phyloP scores from a whole-genome alignment of 2,113 vertebrate genomes.

The Dicentrarchus labrax region DNA sequence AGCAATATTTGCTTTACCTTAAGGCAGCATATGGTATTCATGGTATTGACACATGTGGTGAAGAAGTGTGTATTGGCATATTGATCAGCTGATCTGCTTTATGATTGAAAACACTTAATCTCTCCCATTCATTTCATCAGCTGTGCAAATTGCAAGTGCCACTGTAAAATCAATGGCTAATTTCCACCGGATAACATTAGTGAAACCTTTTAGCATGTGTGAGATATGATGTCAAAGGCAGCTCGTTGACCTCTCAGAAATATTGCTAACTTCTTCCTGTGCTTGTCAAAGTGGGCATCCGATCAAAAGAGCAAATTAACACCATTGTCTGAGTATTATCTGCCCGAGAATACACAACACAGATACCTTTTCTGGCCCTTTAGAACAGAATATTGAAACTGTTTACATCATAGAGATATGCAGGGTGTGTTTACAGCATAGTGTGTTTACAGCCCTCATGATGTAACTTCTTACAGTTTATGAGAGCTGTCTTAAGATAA shows the following conservation, averaged over 20 bases:
- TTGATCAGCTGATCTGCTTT: conserved; percentile 71
- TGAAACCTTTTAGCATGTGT: conserved; percentile 67
- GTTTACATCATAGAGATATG: conserved; percentile 34
- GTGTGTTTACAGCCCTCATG: conserved; percentile 52
- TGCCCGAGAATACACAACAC: neutral
- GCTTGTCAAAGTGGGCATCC: conserved; percentile 13
- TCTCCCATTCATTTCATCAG: conserved; percentile 71
- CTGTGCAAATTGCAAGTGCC: conserved; percentile 56
- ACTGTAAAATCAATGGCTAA: conserved; percentile 77
- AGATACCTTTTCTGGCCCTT: neutral
- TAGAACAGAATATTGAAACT: neutral
- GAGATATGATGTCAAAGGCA: conserved; percentile 50
- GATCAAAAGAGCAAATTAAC: conserved; percentile 16
- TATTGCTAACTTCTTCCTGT: conserved; percentile 35
- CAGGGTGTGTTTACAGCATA: conserved; percentile 34
- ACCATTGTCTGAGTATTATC: neutral
- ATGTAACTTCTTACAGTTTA: conserved; percentile 44
- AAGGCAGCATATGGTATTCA: neutral
- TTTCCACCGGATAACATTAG: conserved; percentile 80
- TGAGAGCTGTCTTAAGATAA: conserved; percentile 58
- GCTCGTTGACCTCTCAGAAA: conserved; percentile 54
- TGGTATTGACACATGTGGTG: conserved; percentile 19
- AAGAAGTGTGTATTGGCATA: conserved; percentile 57
- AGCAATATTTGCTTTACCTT: neutral
- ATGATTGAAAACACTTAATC: conserved; percentile 80